Evolutionary conservation across 1,140 invertebrate genomes (phyloP).

Genomic region (Coelopa frigida): DNA sequence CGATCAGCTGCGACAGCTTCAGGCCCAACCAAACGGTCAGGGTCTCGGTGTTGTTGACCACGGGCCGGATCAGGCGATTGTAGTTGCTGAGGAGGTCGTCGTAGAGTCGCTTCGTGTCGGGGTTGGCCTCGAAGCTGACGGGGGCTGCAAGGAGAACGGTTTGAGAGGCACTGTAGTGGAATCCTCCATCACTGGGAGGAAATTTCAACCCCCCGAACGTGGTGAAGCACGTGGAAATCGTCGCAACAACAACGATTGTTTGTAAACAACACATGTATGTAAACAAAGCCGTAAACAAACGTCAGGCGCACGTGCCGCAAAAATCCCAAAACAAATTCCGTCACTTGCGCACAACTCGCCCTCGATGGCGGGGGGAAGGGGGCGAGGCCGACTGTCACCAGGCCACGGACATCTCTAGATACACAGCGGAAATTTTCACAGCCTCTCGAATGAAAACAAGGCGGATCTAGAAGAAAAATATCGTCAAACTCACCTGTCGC

Average conservation of each 20-base stretch:
- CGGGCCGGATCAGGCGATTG: slow-evolving; percentile 91
- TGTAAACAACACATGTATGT: neutral
- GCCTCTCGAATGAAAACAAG: too few relatives aligned
- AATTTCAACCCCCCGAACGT: neutral
- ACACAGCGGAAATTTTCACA: neutral
- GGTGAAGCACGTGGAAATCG: too few relatives aligned
- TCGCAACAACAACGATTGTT: neutral
- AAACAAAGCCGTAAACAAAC: too few relatives aligned
- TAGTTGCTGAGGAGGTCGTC: slow-evolving; percentile 92
- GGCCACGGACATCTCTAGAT: too few relatives aligned
- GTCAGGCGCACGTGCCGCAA: neutral
- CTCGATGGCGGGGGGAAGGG: neutral
- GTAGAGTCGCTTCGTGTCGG: slow-evolving; percentile 83
- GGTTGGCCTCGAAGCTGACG: slow-evolving; percentile 69
- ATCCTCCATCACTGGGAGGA: neutral
- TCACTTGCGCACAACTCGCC: neutral
- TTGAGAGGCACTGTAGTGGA: neutral
- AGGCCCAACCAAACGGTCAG: slow-evolving; percentile 86
- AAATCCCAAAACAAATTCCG: neutral
- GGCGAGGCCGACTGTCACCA: neutral
- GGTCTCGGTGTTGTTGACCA: slow-evolving; percentile 88
- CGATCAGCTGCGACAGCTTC: slow-evolving; percentile 91
- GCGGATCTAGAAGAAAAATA: too few relatives aligned
- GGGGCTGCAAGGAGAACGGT: slow-evolving; percentile 24
- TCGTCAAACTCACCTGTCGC: too few relatives aligned